phyloP scores from a whole-genome alignment of 2,797 vertebrate genomes.

The Cygnus olor region DNA sequence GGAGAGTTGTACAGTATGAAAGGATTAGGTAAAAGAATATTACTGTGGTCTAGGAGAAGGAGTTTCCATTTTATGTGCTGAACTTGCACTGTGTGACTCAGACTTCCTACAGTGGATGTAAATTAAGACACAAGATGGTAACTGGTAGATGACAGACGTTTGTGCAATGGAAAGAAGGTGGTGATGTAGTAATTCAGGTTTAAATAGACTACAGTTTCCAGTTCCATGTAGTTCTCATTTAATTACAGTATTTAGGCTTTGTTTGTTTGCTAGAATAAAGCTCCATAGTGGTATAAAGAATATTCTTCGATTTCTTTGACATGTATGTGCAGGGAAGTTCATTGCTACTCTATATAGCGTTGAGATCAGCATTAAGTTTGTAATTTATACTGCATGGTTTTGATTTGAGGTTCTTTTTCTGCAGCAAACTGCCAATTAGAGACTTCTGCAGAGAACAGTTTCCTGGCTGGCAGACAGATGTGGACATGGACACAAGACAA shows the following conservation, averaged over 20 bases:
- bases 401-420: neutral
- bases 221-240: neutral
- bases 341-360: neutral
- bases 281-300: neutral
- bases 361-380: neutral
- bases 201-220: neutral
- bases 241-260: neutral
- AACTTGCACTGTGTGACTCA: neutral
- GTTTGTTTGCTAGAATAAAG: neutral
- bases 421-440: neutral
- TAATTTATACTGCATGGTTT: neutral
- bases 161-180: accelerated
- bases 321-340: neutral
- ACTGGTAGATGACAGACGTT: neutral
- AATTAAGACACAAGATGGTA: neutral
- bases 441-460: neutral
- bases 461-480: neutral
- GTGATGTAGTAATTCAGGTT: neutral
- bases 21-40: neutral
- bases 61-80: neutral
- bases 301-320: neutral
- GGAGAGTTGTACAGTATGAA: neutral
- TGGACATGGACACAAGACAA: neutral
- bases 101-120: neutral
- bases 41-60: neutral